Evolutionary conservation across 2,888 invertebrate genomes (phyloP).

Genomic region (Ochropleura plecta): DNA sequence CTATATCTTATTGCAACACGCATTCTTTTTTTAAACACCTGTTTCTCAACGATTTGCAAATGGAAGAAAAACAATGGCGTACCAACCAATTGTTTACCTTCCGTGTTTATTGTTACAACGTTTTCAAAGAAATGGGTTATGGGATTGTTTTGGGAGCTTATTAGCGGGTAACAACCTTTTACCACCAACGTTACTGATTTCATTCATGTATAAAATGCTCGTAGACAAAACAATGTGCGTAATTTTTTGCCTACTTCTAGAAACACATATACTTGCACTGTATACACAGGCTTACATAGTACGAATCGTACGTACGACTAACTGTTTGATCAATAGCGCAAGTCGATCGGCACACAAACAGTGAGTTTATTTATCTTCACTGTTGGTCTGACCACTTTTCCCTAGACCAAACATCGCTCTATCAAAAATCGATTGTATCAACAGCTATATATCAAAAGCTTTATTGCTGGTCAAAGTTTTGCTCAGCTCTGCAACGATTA

Average conservation of each 20-base stretch:
- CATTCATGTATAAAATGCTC: not conserved
- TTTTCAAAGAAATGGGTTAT: slow-evolving; percentile 40
- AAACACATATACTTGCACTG: not conserved
- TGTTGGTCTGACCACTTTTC: slow-evolving; percentile 1
- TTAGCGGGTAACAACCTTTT: slow-evolving; percentile 4
- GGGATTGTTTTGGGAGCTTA: slow-evolving; percentile 30
- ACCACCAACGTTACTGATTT: not conserved
- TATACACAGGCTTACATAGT: not conserved
- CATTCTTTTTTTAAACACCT: slow-evolving; percentile 23
- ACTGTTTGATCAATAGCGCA: slow-evolving; percentile 42
- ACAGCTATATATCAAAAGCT: slow-evolving; percentile 11
- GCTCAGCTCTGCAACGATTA: slow-evolving; percentile 7
- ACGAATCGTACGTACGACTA: not conserved
- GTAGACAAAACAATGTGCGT: not conserved
- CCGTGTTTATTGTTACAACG: slow-evolving; percentile 37
- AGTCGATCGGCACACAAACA: slow-evolving; percentile 13
- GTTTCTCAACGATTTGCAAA: slow-evolving; percentile 36
- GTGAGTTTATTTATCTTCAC: slow-evolving; percentile 6
- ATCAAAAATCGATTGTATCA: slow-evolving; percentile 38
- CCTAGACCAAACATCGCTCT: slow-evolving; percentile 13
- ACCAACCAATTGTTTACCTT: slow-evolving; percentile 41
- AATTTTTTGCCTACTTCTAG: slow-evolving; percentile 2
- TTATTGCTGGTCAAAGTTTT: slow-evolving; percentile 14
- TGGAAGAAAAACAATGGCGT: slow-evolving; percentile 43
- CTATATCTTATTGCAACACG: not conserved